Base-by-base conservation (phyloP, 2,113 vertebrate genomes). In the Hepsetus odoe region DNA sequence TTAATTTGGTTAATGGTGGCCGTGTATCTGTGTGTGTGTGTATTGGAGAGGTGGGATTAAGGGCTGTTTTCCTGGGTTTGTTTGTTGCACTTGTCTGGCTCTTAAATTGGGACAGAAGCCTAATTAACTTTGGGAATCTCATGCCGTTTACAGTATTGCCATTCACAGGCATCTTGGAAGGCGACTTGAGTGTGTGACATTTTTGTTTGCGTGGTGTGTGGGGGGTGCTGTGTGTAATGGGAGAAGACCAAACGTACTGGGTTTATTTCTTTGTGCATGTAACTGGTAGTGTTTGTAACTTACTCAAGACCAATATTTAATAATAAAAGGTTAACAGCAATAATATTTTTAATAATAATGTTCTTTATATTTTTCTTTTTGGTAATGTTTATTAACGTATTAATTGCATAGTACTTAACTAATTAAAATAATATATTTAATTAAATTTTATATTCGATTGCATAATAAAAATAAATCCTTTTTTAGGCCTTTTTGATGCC, bases 121-220 rank as follows among this genome's bases (percentile, higher is more conserved):
- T 90, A 92, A 92, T 93, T 92, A 90, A 91, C 85, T 90, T 86
- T 55, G 33, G 67, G 83, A 90, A 90, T 90, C 87, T 91, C 85
- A 46, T 70, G 88, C 79, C 82, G 22, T 83, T 85, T 84, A 33
- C 62, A 35, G 74, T 33, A 38, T 40, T 80, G 61, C 58, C 83
- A 74, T 83, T 83, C 74, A 28, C 33, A 5, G 81, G 80, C 84
- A 87, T 83, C 72, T 84, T 83, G 82, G 78, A 77, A 82, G 85
- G 87, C 90, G 88, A 83, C 74, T 42, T 68, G 76, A n/a, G 20
- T 81, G 80, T 53, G 18, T 53, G 49, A 20, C 49, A 53, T 20
- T 53, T n/a, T 18, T 53, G 22, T 44, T 2, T 82, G 49, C 30
- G 16, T 22, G 55, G 58, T 70, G 62, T 44, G 46, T 2, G 46